phyloP scores from a whole-genome alignment of 2,797 vertebrate genomes.

The Mormyrops attenuatus region DNA sequence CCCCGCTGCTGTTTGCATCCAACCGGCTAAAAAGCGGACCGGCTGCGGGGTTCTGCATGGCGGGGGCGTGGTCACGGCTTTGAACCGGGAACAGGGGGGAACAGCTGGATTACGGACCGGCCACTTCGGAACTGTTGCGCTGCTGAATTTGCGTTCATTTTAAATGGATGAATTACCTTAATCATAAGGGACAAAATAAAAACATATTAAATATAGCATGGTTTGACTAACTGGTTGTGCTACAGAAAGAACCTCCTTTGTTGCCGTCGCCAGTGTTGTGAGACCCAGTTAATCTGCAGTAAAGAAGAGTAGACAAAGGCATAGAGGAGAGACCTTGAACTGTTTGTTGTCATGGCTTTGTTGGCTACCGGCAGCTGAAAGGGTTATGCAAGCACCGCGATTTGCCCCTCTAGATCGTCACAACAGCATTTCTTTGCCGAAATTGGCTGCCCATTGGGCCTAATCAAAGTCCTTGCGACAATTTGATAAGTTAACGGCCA shows the following conservation, averaged over 20 bases:
- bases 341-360: background rate
- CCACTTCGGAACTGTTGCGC: background rate
- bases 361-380: background rate
- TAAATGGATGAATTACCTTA: background rate
- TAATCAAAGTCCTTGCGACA: background rate
- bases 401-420: background rate
- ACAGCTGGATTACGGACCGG: background rate
- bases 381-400: background rate
- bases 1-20: background rate
- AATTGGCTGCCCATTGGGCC: background rate
- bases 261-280: background rate
- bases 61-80: conserved; percentile 9
- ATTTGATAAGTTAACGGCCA: background rate
- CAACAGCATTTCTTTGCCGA: background rate
- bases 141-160: background rate
- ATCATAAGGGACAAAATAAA: background rate
- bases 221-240: background rate
- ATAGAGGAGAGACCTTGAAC: background rate
- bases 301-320: background rate
- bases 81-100: background rate
- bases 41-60: background rate
- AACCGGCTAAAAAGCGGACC: background rate
- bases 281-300: background rate
- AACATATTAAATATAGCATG: background rate
- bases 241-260: background rate